Percentiles rank a stretch among this genome's conserved stretches.
Conservation (phyloP, 2,113 vertebrate species). For the Chloropsis hardwickii region DNA sequence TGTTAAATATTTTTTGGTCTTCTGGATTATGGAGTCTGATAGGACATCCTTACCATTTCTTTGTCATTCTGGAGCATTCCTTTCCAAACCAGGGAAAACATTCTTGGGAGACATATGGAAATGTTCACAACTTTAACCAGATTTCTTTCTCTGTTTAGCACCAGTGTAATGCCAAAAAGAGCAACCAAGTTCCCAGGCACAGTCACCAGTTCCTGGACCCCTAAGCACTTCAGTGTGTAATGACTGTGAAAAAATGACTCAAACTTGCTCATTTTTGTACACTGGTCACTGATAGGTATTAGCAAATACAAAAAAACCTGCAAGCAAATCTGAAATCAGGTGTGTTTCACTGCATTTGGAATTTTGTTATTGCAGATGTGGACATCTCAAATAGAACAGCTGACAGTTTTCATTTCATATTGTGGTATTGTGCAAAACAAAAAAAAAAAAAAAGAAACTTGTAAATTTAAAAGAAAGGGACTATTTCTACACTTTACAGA, state of each 20-base stretch:
- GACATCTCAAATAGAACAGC: neutral
- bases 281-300: neutral
- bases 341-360: neutral
- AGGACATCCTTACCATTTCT: neutral
- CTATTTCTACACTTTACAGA: neutral
- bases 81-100: neutral
- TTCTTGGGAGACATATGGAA: neutral
- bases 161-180: neutral
- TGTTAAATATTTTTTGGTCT: neutral
- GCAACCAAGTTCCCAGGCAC: neutral
- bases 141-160: neutral
- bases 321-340: neutral
- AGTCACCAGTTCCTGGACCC: neutral
- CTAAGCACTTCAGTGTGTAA: rapidly evolving
- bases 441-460: neutral
- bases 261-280: neutral
- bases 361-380: neutral
- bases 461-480: neutral
- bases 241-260: neutral
- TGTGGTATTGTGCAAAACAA: neutral
- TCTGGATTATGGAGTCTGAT: neutral
- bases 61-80: neutral
- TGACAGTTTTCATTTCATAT: neutral
- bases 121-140: neutral
- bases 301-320: neutral